Evolutionary conservation across 1,140 invertebrate species (phyloP).

Genomic region (Heliothis virescens): DNA sequence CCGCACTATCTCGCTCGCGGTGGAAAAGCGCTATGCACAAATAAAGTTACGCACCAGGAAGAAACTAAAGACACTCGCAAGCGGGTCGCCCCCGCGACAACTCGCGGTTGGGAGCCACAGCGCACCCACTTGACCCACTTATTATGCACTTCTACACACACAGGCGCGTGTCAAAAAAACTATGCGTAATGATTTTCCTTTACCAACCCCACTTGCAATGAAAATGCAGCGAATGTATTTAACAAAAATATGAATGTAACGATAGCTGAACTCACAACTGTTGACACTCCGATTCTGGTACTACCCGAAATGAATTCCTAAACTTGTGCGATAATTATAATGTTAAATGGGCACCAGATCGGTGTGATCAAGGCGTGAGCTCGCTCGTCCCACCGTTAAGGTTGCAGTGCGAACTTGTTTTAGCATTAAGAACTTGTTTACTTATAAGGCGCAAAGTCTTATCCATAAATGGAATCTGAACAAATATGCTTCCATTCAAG

Average conservation of each 20-base stretch:
- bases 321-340: slow-evolving; percentile 65
- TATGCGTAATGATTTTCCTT: not conserved
- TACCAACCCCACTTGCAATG: not conserved
- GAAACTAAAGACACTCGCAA: slow-evolving; percentile 74
- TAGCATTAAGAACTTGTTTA: slow-evolving; percentile 78
- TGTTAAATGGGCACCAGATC: slow-evolving; percentile 64
- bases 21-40: slow-evolving; percentile 80
- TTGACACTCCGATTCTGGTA: slow-evolving; percentile 46
- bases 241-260: slow-evolving; percentile 29
- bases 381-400: slow-evolving; percentile 70
- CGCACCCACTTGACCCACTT: slow-evolving; percentile 3
- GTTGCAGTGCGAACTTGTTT: slow-evolving; percentile 73
- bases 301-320: slow-evolving; percentile 61
- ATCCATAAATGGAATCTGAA: slow-evolving; percentile 69
- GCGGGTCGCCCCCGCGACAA: slow-evolving; percentile 57
- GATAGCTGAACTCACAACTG: slow-evolving; percentile 57
- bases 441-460: slow-evolving; percentile 76
- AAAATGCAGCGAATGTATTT: slow-evolving; percentile 59
- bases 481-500: slow-evolving; percentile 76
- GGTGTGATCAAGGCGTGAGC: slow-evolving; percentile 62
- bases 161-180: not conserved
- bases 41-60: slow-evolving; percentile 76
- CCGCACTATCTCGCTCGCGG: slow-evolving; percentile 74
- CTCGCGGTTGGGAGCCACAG: slow-evolving; percentile 12
- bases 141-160: not conserved